Percentiles rank a stretch among this genome's conserved stretches.
These are phyloP conservation scores for Conus canariensis DNA, from an alignment of 2,888 invertebrate species.

Conservation along the genomic window DNA sequence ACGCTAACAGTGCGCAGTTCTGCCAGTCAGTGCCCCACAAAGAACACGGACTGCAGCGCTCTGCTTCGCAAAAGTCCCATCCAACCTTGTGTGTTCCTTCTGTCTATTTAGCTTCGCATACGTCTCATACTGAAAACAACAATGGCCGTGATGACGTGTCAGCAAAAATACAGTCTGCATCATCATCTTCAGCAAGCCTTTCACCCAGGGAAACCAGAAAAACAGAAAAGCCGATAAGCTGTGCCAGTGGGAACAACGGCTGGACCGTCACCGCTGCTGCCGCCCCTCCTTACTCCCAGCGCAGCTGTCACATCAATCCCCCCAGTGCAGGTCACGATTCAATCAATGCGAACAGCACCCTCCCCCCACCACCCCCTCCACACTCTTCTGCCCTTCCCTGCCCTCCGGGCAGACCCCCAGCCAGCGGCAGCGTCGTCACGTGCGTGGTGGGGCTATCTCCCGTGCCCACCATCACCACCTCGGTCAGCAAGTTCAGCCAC, in stretches of 20 bases:
- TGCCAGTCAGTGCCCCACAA: not conserved
- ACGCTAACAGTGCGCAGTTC: not conserved
- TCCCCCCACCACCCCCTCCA: not conserved
- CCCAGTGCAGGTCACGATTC: not conserved
- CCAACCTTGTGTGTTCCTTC: not conserved
- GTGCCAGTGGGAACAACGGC: not conserved
- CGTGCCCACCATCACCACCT: not conserved
- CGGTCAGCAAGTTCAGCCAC: not conserved
- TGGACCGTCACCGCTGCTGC: not conserved
- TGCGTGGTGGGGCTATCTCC: conserved; percentile 20
- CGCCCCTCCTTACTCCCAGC: not conserved
- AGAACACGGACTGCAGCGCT: not conserved
- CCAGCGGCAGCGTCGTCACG: not conserved
- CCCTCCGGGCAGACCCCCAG: not conserved
- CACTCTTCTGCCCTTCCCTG: not conserved
- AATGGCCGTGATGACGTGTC: not conserved
- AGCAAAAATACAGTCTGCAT: not conserved
- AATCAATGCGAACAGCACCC: not conserved
- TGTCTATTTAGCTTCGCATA: not conserved
- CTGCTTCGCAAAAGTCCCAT: not conserved
- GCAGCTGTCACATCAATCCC: not conserved
- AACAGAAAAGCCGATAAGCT: not conserved
- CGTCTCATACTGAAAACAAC: not conserved
- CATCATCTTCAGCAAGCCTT: not conserved
- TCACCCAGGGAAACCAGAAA: not conserved